phyloP scores from a whole-genome alignment of 2,888 invertebrate species.

The Chydorus sphaericus region DNA sequence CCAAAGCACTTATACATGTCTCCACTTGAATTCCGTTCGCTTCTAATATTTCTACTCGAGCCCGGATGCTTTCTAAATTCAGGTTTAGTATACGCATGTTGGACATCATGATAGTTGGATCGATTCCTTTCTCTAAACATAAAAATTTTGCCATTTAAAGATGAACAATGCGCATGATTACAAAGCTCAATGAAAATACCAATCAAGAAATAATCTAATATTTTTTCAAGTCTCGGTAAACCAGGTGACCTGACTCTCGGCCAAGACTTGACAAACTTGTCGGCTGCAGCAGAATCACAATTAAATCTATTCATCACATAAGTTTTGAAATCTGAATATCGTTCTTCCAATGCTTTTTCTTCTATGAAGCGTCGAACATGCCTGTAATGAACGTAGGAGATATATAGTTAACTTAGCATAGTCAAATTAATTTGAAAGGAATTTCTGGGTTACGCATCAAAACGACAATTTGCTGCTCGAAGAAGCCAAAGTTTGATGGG shows the following conservation, averaged over 20 bases:
- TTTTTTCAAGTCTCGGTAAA: background rate
- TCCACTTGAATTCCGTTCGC: background rate
- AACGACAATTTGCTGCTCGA: background rate
- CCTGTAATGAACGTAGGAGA: background rate
- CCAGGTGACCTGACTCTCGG: background rate
- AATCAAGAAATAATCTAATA: background rate
- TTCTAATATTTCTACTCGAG: background rate
- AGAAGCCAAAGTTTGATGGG: background rate
- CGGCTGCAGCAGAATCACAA: background rate
- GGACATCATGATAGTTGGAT: background rate
- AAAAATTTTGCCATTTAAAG: background rate
- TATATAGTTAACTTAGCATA: background rate
- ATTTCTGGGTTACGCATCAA: background rate
- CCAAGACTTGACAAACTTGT: background rate
- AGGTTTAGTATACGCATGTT: background rate
- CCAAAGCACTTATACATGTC: too few relatives aligned
- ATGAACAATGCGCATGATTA: background rate
- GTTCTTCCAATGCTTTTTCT: background rate
- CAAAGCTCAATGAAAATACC: background rate
- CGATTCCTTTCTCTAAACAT: background rate
- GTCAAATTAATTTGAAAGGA: background rate
- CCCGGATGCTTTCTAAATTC: background rate
- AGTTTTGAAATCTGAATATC: background rate
- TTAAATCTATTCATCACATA: background rate
- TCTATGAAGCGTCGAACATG: background rate